Conservation (phyloP, 2,113 vertebrate genomes). For the Pyrgilauda ruficollis region DNA sequence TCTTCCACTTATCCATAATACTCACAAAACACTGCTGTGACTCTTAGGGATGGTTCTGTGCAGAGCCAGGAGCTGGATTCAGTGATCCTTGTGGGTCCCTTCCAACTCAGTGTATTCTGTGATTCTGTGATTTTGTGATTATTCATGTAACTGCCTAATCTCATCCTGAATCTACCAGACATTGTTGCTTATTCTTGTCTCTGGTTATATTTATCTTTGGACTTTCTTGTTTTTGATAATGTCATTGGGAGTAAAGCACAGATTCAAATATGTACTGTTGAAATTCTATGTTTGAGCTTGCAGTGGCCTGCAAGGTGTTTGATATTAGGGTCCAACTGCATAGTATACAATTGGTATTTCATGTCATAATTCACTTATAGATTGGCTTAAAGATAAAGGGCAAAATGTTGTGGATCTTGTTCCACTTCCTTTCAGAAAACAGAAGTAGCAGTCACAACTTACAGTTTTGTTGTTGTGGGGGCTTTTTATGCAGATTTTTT, state of each 20-base stretch:
- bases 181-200: not conserved
- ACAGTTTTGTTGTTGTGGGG: not conserved
- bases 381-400: not conserved
- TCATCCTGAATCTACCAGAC: not conserved
- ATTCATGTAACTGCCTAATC: not conserved
- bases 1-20: not conserved
- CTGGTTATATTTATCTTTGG: not conserved
- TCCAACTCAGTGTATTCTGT: not conserved
- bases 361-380: not conserved
- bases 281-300: not conserved
- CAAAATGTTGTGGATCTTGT: accelerated
- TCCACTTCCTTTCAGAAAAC: not conserved
- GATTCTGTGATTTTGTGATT: too few relatives aligned
- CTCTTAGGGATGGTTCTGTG: not conserved
- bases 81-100: not conserved
- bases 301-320: not conserved
- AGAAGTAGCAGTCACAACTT: not conserved
- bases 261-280: not conserved
- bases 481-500: not conserved
- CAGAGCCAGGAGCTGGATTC: not conserved
- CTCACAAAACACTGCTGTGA: not conserved
- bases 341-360: not conserved
- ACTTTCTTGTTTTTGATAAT: not conserved
- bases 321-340: not conserved
- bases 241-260: not conserved